Base-by-base conservation (phyloP, 2,888 invertebrate genomes). In the Dione vanillae region DNA sequence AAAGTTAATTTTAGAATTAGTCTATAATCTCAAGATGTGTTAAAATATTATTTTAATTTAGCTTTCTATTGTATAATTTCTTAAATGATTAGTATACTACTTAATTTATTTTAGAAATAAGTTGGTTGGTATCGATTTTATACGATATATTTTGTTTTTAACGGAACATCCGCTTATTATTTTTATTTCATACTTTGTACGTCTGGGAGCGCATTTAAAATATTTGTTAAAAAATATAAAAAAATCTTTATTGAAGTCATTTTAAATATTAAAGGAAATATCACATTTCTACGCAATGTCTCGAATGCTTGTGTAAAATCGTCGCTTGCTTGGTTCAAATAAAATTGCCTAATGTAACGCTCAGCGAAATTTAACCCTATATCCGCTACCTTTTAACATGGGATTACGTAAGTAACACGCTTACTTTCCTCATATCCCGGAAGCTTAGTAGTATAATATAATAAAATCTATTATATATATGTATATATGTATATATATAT, bases 301-400 rank as follows among this genome's bases (percentile, higher is more conserved):
- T 45, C 27, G 61, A 61, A 61, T n/a, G 61, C 35, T 61, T 45
- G 43, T 43, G 20, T 43, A 61, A 61, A 61, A 11, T 45, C 45
- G 61, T 45, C 45, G 61, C 59, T 59, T 59, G 43, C 27, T 43
- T 35, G 10, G 14, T 59, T 59, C n/a, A 27, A 45, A 62, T 49
- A 61, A 35, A 70, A 66, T 64, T 64, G 49, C 64, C 19, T 40
- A 49, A 64, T 37, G 9, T 20, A 49, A 40, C 64, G 19, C 47
- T 71, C 67, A 71, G 70, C 70, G 70, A 67, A 71, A 71, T 71
- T 67, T 47, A 71, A 71, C 61, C 62, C 67, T 43, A 67, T 56
- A 67, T 71, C 70, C 70, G 70, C 20, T 70, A 64, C 19, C n/a
- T 40, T 54, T 47, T 51, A 49, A 59, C 1, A n/a, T 37, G 7